Percentiles rank a stretch among this genome's conserved stretches.
Evolutionary conservation across 2,888 invertebrate genomes (phyloP).

Genomic region (Fragum sueziense): DNA sequence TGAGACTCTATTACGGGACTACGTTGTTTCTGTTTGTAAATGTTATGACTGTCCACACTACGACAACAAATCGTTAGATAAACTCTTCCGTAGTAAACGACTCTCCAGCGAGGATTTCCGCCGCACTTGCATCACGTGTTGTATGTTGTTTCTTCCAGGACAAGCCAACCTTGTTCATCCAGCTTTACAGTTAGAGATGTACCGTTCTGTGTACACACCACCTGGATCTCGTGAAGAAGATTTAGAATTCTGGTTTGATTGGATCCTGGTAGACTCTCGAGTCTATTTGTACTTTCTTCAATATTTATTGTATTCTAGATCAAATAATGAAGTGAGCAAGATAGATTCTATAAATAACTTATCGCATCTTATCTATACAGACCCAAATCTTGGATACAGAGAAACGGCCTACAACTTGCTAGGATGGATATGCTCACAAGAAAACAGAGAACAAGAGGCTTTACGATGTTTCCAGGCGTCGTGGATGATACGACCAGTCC

Average conservation of each 20-base stretch:
- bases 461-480: background rate
- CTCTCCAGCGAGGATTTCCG: background rate
- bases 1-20: background rate
- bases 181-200: background rate
- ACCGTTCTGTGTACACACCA: background rate
- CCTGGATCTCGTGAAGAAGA: background rate
- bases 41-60: background rate
- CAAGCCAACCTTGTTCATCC: background rate
- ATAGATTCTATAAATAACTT: background rate
- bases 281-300: conserved; percentile 17
- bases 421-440: conserved; percentile 13
- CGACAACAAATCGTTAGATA: background rate
- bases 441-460: background rate
- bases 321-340: background rate
- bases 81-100: background rate
- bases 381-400: conserved; percentile 1
- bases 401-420: conserved; percentile 15
- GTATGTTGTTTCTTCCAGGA: background rate
- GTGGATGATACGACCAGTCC: background rate
- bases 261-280: conserved; percentile 6
- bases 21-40: background rate
- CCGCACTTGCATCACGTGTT: background rate
- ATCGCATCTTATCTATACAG: background rate
- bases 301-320: background rate
- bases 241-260: conserved; percentile 15